Base-by-base conservation (phyloP, 1,140 invertebrate genomes). In the Palaemon carinicauda region DNA sequence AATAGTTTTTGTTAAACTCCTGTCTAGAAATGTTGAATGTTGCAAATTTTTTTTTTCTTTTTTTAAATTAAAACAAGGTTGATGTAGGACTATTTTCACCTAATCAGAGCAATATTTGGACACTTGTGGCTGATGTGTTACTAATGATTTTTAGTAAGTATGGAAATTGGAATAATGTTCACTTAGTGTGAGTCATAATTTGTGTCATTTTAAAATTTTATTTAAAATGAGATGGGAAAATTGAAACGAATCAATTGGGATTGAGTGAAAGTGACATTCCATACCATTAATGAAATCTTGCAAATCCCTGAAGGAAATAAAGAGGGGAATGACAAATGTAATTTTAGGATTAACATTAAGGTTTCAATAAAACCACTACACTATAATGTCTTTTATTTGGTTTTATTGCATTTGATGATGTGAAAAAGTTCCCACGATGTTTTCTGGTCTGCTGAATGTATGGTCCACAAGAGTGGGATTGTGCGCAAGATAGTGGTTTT, bases 1-100 rank as follows among this genome's bases (percentile, higher is more conserved):
- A 85, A 85, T 60, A 85, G 82, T 51, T 85, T 85, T 74, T 85
- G 82, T 56, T 85, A 73, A 75, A 19, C 19, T n/a, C 52, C n/a
- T 53, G 14, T 77, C 7, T 21, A n/a, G 74, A 50, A 52, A 29
- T 53, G 27, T 19, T 54, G n/a, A 21, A 53, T 52, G 54, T 41
- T 21, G 41, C 19, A 19, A 74, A 29, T 41, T 19, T 17, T 29
- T 17, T 52, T 27, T 31, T 31, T 53, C n/a, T 33, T 31, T 69
- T 31, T 21, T 21, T 73, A 31, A 82, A 17, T 75, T 15, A 51
- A n/a, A 50, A 29, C 41, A 41, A 41, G 41, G 41, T 9, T 41
- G 41, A 41, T 41, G 41, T 9, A 1, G 41, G 12, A 41, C 0
- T 41, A 41, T 41, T 41, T 41, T 3, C 12, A 9, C 12, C 7